A percentile compares a stretch with the other conserved stretches of the same genome.
Conservation (phyloP, 2,888 invertebrate species). For the Priocnemis perturbator region DNA sequence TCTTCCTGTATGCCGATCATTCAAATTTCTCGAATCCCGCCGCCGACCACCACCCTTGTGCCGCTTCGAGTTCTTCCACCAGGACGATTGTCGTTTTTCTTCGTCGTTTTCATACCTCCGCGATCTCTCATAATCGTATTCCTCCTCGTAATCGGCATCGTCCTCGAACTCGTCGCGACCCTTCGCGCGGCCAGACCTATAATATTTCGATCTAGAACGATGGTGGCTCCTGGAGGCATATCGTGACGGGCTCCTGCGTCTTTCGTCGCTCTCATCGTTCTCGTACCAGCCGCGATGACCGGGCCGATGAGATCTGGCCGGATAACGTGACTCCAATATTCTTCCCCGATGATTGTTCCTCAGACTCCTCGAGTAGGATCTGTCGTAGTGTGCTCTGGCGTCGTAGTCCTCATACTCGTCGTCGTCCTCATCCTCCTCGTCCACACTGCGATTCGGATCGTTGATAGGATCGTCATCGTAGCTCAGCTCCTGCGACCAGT, state of each 20-base stretch:
- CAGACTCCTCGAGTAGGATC: constrained; percentile 15
- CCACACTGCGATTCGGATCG: constrained; percentile 46
- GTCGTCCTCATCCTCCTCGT: constrained; percentile 40
- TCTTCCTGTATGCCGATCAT: constrained; percentile 17
- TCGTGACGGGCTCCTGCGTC: constrained; percentile 30
- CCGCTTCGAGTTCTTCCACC: constrained; percentile 35
- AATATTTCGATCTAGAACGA: constrained; percentile 4
- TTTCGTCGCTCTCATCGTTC: constrained; percentile 28
- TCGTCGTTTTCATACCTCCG: constrained; percentile 17
- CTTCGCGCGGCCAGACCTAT: constrained; percentile 2
- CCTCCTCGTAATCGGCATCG: constrained; percentile 13
- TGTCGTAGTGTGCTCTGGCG: constrained; percentile 35
- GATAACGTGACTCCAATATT: constrained; percentile 41
- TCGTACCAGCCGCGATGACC: constrained; percentile 33
- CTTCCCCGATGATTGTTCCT: constrained; percentile 20
- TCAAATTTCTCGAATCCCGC: constrained; percentile 23
- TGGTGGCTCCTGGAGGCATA: constrained; percentile 18
- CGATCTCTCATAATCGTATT: constrained; percentile 27
- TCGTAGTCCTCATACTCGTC: constrained; percentile 44
- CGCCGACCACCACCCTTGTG: constrained; percentile 13
- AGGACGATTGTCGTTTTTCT: constrained; percentile 29
- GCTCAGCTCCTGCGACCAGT: constrained; percentile 51
- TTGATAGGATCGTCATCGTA: constrained; percentile 52
- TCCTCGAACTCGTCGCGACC: constrained; percentile 9
- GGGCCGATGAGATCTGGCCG: constrained; percentile 11